Percentiles rank a stretch among this genome's conserved stretches.
Conservation (phyloP, 2,113 vertebrate species). For the Clarias macrocephalus region DNA sequence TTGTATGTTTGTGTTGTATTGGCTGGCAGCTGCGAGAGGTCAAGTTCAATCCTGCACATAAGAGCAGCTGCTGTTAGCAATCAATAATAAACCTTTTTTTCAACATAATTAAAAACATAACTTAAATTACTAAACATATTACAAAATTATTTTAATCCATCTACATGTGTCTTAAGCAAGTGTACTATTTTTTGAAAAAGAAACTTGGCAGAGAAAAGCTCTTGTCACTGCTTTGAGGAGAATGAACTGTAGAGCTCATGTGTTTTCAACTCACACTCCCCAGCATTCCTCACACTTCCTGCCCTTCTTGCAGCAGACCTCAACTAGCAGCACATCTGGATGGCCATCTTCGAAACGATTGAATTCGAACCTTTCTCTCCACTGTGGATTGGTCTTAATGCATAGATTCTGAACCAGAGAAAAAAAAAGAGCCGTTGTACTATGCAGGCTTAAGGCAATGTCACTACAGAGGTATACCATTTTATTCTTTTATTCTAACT, state of each 20-base stretch:
- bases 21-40: slow-evolving; percentile 73
- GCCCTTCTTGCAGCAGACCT: slow-evolving; percentile 87
- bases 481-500: slow-evolving; percentile 56
- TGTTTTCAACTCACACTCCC: slow-evolving; percentile 83
- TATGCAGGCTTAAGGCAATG: slow-evolving; percentile 62
- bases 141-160: not conserved
- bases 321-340: slow-evolving; percentile 86
- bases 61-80: slow-evolving; percentile 33
- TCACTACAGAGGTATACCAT: slow-evolving; percentile 58
- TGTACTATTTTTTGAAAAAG: not conserved
- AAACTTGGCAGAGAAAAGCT: slow-evolving; percentile 26
- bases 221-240: not conserved
- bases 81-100: not conserved
- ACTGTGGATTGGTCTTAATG: slow-evolving; percentile 93
- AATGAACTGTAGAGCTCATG: not conserved
- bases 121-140: slow-evolving; percentile 4
- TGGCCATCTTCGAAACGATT: slow-evolving; percentile 94
- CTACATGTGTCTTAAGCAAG: not conserved
- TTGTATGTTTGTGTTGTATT: slow-evolving; percentile 81
- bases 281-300: slow-evolving; percentile 87
- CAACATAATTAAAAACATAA: not conserved
- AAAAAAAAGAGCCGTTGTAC: slow-evolving; percentile 27
- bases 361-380: slow-evolving; percentile 98
- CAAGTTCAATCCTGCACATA: slow-evolving; percentile 82
- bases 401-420: slow-evolving; percentile 85